Evolutionary conservation across 2,888 invertebrate species (phyloP).

Genomic region (Andrena haemorrhoa): DNA sequence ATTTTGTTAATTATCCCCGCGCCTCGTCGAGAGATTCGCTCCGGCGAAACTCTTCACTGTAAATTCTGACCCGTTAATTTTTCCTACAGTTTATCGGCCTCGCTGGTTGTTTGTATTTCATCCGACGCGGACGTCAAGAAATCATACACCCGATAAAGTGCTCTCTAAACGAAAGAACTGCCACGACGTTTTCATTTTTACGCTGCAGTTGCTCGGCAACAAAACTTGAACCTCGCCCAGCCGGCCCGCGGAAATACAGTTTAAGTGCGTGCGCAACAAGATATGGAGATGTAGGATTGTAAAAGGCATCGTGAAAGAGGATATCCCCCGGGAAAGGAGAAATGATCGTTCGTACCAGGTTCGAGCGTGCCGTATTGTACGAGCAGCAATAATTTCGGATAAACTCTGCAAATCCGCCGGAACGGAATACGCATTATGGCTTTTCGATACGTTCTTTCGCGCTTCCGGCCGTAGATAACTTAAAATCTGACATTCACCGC

Average conservation of each 20-base stretch:
- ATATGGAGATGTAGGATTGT: not conserved
- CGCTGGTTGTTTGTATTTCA: not conserved
- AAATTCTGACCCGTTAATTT: not conserved
- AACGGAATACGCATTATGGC: constrained; percentile 53
- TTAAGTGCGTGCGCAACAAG: not conserved
- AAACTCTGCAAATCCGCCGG: constrained; percentile 33
- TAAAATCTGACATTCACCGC: constrained; percentile 43
- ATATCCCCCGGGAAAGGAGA: not conserved
- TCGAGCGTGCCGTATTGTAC: not conserved
- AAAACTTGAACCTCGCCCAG: not conserved
- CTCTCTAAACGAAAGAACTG: constrained; percentile 1
- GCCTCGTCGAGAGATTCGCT: not conserved
- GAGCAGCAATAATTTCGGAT: constrained; percentile 43
- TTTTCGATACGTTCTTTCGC: constrained; percentile 48
- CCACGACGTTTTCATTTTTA: constrained; percentile 11
- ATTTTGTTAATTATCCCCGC: constrained; percentile 13
- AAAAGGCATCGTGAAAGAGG: not conserved
- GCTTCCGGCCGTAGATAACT: constrained; percentile 36
- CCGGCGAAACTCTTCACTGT: not conserved
- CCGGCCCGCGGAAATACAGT: not conserved
- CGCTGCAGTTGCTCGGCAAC: not conserved
- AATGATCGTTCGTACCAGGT: constrained; percentile 34
- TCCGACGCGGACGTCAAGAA: not conserved
- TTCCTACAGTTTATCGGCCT: not conserved
- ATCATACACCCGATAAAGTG: constrained; percentile 9